phyloP scores from a whole-genome alignment of 2,888 invertebrate genomes.

The Orthonychiurus folsomi region DNA sequence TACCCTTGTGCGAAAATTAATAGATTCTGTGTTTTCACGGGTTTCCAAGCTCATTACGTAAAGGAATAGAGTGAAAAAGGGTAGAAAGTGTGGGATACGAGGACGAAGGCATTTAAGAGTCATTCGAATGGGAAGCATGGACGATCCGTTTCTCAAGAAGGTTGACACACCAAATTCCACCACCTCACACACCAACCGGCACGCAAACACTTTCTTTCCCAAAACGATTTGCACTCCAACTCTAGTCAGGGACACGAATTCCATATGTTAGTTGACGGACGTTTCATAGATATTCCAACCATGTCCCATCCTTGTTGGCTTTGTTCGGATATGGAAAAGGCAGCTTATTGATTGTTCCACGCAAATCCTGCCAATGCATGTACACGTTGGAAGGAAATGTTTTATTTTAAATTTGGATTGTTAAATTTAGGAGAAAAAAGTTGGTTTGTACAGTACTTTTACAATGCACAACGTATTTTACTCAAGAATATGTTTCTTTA shows the following conservation, averaged over 20 bases:
- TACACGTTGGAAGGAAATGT: no score
- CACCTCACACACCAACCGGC: not conserved
- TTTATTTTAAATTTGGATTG: no score
- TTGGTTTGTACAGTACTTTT: no score
- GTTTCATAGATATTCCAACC: not conserved
- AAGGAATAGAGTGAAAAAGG: not conserved
- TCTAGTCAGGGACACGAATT: not conserved
- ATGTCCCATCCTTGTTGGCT: not conserved
- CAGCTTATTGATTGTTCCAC: no score
- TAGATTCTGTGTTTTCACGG: not conserved
- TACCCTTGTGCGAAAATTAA: not conserved
- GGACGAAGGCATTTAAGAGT: not conserved
- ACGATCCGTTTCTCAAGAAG: constrained; percentile 4
- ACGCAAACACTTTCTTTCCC: not conserved
- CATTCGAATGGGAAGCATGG: constrained; percentile 8
- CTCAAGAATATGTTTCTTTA: no score
- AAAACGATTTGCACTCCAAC: not conserved
- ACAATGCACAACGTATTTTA: no score
- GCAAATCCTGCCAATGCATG: no score
- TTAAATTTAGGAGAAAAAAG: no score
- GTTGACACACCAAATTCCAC: constrained; percentile 1
- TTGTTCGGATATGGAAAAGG: no score
- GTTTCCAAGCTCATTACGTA: no score
- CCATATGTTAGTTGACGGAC: not conserved
- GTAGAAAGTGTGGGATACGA: not conserved